Base-by-base conservation (phyloP, 2,888 invertebrate species). In the Deilephila porcellus region DNA sequence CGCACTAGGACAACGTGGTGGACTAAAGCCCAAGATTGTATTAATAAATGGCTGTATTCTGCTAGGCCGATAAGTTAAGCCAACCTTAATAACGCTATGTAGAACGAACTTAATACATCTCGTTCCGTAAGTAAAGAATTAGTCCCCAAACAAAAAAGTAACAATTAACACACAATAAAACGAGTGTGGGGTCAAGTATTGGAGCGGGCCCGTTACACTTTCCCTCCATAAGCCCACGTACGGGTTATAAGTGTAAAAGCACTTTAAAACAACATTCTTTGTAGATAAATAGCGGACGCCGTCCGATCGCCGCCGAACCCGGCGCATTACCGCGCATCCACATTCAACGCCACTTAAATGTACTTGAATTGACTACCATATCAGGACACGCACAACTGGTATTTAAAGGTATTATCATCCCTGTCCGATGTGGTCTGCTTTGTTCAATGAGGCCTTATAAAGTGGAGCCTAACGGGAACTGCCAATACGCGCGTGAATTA, bases 201-300 rank as follows among this genome's bases (percentile, higher is more conserved):
- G 37, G 29, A 60, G 29, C 17, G 29, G 29, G 14, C 17, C 60
- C 60, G 64, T 45, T 67, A 52, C 67, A 67, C 67, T 67, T 67
- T 52, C 64, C 64, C 67, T 45, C 67, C 45, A 52, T 67, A 45
- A 67, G 45, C 67, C 20, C 67, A 52, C 67, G 67, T 67, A 67
- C 45, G 67, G 25, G 67, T 67, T 52, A 67, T 52, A 52, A 67
- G 45, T 67, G 45, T 67, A 67, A 64, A 67, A 67, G 67, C 67
- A 67, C 67, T 67, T 60, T 67, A 52, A 64, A 52, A 67, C 67
- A 67, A 67, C 67, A 67, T 67, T 67, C 67, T 67, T 67, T 67
- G 45, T 67, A 67, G 67, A 67, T 67, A 67, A 52, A 29, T 60
- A 64, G 64, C 45, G 37, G 64, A 45, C 25, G 67, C 64, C 32